Evolutionary conservation across 2,888 invertebrate species (phyloP).

Genomic region (Hemaris fuciformis): DNA sequence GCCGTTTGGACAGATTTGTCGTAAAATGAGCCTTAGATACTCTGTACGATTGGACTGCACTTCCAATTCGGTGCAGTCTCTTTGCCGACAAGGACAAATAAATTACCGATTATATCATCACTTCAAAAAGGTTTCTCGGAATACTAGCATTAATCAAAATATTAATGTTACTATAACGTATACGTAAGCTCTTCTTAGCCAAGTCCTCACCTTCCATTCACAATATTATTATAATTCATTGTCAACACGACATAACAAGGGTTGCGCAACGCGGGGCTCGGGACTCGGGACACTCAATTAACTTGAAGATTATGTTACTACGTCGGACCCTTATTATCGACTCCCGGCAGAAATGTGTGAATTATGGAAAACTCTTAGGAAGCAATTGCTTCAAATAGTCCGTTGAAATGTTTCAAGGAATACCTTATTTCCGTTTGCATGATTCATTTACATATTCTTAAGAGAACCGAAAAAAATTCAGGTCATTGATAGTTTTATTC

Average conservation of each 20-base stretch:
- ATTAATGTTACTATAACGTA: background rate
- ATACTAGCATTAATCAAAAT: background rate
- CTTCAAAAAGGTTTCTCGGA: background rate
- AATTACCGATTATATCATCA: too few species aligned
- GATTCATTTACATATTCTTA: background rate
- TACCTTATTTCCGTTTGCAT: background rate
- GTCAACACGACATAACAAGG: constrained; percentile 6
- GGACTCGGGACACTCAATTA: constrained; percentile 9
- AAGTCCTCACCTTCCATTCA: background rate
- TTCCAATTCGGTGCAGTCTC: too few species aligned
- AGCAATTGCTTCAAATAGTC: background rate
- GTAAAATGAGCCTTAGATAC: too few species aligned
- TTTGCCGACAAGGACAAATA: too few species aligned
- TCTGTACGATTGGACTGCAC: too few species aligned
- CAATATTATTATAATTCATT: constrained; percentile 8
- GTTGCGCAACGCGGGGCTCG: background rate
- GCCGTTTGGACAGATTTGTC: too few species aligned
- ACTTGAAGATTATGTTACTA: constrained; percentile 12
- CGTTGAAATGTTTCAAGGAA: background rate
- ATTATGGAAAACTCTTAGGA: background rate
- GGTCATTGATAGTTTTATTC: too few species aligned
- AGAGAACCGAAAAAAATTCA: too few species aligned
- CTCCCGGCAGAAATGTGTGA: background rate
- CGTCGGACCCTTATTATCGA: constrained; percentile 4
- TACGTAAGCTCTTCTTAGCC: background rate